Conservation (phyloP, 2,888 invertebrate species). For the Andricus curvator region DNA sequence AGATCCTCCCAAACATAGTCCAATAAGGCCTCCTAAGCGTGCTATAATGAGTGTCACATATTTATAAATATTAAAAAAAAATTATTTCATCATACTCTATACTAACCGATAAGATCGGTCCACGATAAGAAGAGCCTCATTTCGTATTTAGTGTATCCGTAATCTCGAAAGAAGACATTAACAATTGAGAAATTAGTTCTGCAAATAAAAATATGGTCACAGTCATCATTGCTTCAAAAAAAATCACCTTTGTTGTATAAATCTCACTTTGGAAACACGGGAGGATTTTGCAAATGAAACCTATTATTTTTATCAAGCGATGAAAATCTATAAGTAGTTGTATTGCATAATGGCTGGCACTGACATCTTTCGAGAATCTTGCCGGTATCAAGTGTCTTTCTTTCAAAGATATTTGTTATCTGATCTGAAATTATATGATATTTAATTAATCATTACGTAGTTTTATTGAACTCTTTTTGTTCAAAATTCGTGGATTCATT, state of each 20-base stretch:
- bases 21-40: conserved; percentile 80
- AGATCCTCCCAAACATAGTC: conserved; percentile 82
- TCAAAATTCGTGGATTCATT: no score
- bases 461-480: background rate
- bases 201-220: background rate
- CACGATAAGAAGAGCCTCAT: background rate
- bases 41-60: background rate
- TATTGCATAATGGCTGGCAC: background rate
- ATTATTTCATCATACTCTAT: background rate
- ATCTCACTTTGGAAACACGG: background rate
- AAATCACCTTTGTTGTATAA: no score
- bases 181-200: background rate
- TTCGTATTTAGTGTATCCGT: background rate
- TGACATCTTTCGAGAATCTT: background rate
- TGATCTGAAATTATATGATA: background rate
- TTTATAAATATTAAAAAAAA: background rate
- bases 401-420: background rate
- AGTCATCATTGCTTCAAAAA: background rate
- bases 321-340: background rate
- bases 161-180: background rate
- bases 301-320: background rate
- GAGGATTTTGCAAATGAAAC: background rate
- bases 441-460: background rate
- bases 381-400: background rate
- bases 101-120: conserved; percentile 10